Base-by-base conservation (phyloP, 2,888 invertebrate species). In the Drosophila robusta region DNA sequence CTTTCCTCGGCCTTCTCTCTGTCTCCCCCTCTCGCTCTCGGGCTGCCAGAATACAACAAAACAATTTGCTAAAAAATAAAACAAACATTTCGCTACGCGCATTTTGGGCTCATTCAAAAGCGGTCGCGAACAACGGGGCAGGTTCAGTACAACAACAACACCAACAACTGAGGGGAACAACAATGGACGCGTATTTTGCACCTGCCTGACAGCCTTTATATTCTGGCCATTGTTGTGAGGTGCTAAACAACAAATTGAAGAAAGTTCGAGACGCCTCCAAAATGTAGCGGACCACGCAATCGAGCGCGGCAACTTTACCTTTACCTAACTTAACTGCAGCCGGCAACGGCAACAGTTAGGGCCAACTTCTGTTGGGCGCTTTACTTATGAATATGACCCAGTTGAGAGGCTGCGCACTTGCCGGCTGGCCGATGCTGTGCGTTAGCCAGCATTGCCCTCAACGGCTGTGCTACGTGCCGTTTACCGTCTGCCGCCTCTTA, bases 301-400 rank as follows among this genome's bases (percentile, higher is more conserved):
- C 29, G 29, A 29, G 29, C 3, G 29, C 29, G 29, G 29, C 29
- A 29, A 9, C 9, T 29, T 29, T 29, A 9, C 29, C 29, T 9
- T 29, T 9, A 9, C 29, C 29, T 9, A 29, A 62, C 42, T 57
- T 47, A 68, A 87, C 78, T 83, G 82, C 84, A 86, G 62, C 47
- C 57, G 62, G 52, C 66, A 82, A 80, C 72, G 80, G 80, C 70
- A 70, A 55, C 73, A 44, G 44, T 79, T 62, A 78, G 65, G 62
- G 75, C 80, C 72, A 22, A 44, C 47, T 47, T 39, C 44, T 14
- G 24, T 50, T 67, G 61, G 70, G 80, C 74, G 89, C 77, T 80
- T 87, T 87, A 87, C 89, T 85, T 87, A 85, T 75, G 76, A 80
- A 85, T 87, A 77, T 85, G 87, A 87, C 89, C 87, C 80, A 87